Evolutionary conservation across 53 echinoderm and acorn worm species (phyloP), one percentile per base, ranked within the genome.

Genomic region (Astropecten irregularis): DNA sequence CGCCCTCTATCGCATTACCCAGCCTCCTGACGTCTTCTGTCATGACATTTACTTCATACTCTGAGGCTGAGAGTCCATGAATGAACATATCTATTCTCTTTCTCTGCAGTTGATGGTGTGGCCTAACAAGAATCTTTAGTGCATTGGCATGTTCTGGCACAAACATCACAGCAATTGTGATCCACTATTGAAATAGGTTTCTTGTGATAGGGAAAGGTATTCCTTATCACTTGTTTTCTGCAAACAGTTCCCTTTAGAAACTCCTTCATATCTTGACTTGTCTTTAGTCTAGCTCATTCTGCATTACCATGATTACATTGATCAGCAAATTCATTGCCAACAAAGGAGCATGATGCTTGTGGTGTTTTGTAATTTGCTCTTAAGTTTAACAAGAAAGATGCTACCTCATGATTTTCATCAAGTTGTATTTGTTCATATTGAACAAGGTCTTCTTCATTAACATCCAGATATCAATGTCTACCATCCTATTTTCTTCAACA

Each of bases 81-180:
- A 35, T 36, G 6, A 16, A 13, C 14, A 19, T 16, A 14, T 64
- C 33, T 13, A n/a, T 18, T 11, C 37, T 64, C 32, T 30, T 64
- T 0, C 64, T 64, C 64, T 2, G 64, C 16, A 35, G 4, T n/a
- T 30, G 64, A 19, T 14, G 33, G 19, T 19, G 33, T 5, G 30
- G 3, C 14, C 33, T 5, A 4, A 4, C 53, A 15, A 16, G 66
- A 53, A 53, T 50, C 40, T 29, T 32, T 15, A 67, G 68, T 34
- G 33, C 26, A 6, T n/a, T n/a, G n/a, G n/a, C n/a, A n/a, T n/a
- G n/a, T n/a, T n/a, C 28, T 49, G 15, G 67, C 68, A 68, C 83
- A 83, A 2, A 83, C 8, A 52, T 83, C 83, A 39, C 83, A 83
- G 22, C 68, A 83, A 34, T 64, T 64, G 15, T 64, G 64, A 18